Conservation (phyloP, 2,797 vertebrate species). For the Lepidocolaptes lacrymiger region DNA sequence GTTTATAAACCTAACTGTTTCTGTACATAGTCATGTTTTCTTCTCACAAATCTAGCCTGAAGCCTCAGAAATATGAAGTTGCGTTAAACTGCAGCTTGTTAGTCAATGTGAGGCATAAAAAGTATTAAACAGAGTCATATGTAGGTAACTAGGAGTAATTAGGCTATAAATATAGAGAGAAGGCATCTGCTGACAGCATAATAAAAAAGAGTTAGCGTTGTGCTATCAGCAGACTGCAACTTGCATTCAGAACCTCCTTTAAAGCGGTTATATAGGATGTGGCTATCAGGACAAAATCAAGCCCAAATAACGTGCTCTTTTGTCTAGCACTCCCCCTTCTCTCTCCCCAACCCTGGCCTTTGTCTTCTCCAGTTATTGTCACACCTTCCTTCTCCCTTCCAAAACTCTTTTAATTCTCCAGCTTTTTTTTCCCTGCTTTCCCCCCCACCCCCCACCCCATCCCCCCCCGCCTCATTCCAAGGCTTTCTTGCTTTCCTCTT, state of each 20-base stretch:
- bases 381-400: constrained; percentile 1
- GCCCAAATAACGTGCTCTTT: neutral
- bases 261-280: neutral
- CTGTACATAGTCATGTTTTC: constrained; percentile 81
- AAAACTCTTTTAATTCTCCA: neutral
- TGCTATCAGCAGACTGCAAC: constrained; percentile 57
- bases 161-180: constrained; percentile 48
- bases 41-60: constrained; percentile 67
- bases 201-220: constrained; percentile 59
- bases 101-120: constrained; percentile 68
- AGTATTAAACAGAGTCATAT: constrained; percentile 62
- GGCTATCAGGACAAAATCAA: constrained; percentile 44
- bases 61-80: constrained; percentile 67
- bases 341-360: neutral
- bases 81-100: constrained; percentile 70
- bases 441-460: too few relatives aligned
- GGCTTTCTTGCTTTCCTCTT: neutral
- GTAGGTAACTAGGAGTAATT: constrained; percentile 63
- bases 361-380: neutral
- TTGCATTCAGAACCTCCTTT: constrained; percentile 52
- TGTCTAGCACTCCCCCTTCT: neutral
- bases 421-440: neutral
- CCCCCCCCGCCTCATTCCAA: neutral
- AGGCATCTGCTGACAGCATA: constrained; percentile 62
- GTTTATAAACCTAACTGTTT: constrained; percentile 80